Evolutionary conservation across 37 sponge, comb jelly and placozoan genomes (phyloP).

Genomic region (Sycon ciliatum): DNA sequence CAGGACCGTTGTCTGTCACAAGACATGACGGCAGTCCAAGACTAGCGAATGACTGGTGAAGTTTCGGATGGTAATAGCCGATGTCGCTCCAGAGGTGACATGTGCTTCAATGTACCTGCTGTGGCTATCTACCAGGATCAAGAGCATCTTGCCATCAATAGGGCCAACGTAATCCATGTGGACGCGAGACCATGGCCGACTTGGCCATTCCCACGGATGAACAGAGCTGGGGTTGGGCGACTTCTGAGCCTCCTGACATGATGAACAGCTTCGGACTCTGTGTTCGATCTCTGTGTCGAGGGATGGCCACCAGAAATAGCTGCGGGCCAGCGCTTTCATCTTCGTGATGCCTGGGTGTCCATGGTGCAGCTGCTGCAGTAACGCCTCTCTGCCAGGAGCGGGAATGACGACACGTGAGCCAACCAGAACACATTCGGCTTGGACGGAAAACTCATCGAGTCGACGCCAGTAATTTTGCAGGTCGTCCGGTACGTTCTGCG

Average conservation of each 20-base stretch:
- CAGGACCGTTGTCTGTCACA: conserved; percentile 18
- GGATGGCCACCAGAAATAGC: conserved; percentile 21
- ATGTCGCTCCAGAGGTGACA: background rate
- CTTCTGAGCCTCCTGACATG: conserved; percentile 2
- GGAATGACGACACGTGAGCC: conserved; percentile 21
- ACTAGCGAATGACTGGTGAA: conserved; percentile 15
- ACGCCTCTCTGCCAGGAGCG: background rate
- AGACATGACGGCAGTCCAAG: conserved; percentile 14
- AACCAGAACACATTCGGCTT: conserved; percentile 13
- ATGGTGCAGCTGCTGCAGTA: conserved; percentile 12
- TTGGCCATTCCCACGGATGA: conserved; percentile 24
- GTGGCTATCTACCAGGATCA: background rate
- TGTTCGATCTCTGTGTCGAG: conserved; percentile 12
- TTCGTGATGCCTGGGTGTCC: conserved; percentile 18
- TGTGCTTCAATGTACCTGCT: background rate
- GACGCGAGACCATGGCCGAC: conserved; percentile 14
- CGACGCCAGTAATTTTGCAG: background rate
- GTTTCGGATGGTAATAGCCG: conserved; percentile 1
- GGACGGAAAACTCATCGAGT: conserved; percentile 5
- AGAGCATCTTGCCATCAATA: conserved; percentile 12
- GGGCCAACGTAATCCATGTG: conserved; percentile 28
- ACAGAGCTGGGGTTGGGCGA: conserved; percentile 1
- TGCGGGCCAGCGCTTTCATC: conserved; percentile 24
- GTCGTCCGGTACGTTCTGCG: background rate
- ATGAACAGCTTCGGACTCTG: background rate